A percentile compares a stretch with the other conserved stretches of the same genome.
These are phyloP conservation scores for Sweltsa coloradensis DNA, from an alignment of 1,140 invertebrate genomes.

Conservation along the genomic window DNA sequence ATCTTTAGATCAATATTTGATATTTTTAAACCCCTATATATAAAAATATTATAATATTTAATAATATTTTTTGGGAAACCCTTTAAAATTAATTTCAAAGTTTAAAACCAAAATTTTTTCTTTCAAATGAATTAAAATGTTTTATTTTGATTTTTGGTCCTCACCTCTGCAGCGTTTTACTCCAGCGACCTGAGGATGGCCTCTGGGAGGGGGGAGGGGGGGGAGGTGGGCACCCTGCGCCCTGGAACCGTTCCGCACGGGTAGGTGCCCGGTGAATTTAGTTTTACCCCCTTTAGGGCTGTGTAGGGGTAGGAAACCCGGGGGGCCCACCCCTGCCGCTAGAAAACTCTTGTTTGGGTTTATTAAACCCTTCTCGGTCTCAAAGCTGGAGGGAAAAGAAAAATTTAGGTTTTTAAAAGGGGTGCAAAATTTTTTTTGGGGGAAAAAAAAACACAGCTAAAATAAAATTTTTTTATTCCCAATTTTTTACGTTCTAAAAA, in stretches of 20 bases:
- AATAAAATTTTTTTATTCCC: too few relatives aligned
- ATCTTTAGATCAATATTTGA: too few relatives aligned
- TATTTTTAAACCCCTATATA: too few relatives aligned
- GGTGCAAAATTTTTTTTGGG: too few relatives aligned
- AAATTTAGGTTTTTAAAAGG: background rate
- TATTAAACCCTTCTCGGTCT: conserved; percentile 36
- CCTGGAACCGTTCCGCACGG: conserved; percentile 62
- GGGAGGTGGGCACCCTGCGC: conserved; percentile 41
- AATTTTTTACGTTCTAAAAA: too few relatives aligned
- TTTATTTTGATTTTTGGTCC: too few relatives aligned
- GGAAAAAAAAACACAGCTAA: too few relatives aligned
- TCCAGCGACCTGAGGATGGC: conserved; percentile 32
- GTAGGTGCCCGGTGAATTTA: conserved; percentile 54
- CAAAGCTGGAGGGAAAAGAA: conserved; percentile 29
- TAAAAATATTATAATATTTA: too few relatives aligned
- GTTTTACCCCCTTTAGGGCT: conserved; percentile 56
- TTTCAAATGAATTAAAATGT: too few relatives aligned
- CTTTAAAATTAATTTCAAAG: too few relatives aligned
- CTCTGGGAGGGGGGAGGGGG: conserved; percentile 31
- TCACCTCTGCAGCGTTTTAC: conserved; percentile 31
- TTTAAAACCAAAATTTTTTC: too few relatives aligned
- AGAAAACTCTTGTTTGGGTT: conserved; percentile 24
- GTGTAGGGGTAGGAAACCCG: conserved; percentile 61
- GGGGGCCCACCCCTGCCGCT: conserved; percentile 24
- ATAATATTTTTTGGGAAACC: too few relatives aligned